Conservation (phyloP, 35 echinoderm and acorn worm genomes). For the Holothuria glaberrima region DNA sequence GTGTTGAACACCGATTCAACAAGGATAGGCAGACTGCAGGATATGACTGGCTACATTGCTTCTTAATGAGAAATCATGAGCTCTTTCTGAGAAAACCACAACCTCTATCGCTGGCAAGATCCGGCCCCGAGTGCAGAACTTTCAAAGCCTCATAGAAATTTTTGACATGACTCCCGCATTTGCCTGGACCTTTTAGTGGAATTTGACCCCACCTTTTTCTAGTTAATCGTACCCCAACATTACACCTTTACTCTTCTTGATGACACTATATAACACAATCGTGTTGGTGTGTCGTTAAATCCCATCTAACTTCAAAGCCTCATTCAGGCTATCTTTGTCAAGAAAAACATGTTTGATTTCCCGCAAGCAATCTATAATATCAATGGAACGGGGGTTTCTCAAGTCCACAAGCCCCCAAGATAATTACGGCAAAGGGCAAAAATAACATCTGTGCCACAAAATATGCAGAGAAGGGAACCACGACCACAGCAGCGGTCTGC, state of each 20-base stretch:
- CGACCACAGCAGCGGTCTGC: conserved; percentile 4
- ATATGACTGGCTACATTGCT: conserved; percentile 41
- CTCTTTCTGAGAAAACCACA: conserved; percentile 29
- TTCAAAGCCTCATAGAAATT: not conserved
- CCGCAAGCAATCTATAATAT: conserved; percentile 41
- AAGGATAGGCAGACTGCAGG: conserved; percentile 15
- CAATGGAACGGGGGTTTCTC: conserved; percentile 43
- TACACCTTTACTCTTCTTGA: too few species aligned
- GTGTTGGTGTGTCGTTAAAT: too few species aligned
- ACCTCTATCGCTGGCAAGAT: conserved; percentile 25
- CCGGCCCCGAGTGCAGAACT: not conserved
- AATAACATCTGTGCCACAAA: conserved; percentile 14
- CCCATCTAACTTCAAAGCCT: not conserved
- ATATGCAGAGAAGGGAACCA: conserved; percentile 21
- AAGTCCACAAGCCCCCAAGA: conserved; percentile 48
- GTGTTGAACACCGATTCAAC: conserved; percentile 2
- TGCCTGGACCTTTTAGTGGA: too few species aligned
- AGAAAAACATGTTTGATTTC: not conserved
- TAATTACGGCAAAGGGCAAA: conserved; percentile 46
- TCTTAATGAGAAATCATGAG: not conserved
- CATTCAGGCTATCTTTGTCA: not conserved
- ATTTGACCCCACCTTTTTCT: too few species aligned
- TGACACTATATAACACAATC: too few species aligned
- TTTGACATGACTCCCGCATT: too few species aligned
- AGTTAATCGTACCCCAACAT: too few species aligned